These are phyloP conservation scores for Margaritifera margaritifera DNA, from an alignment of 2,888 invertebrate species.

Conservation along the genomic window DNA sequence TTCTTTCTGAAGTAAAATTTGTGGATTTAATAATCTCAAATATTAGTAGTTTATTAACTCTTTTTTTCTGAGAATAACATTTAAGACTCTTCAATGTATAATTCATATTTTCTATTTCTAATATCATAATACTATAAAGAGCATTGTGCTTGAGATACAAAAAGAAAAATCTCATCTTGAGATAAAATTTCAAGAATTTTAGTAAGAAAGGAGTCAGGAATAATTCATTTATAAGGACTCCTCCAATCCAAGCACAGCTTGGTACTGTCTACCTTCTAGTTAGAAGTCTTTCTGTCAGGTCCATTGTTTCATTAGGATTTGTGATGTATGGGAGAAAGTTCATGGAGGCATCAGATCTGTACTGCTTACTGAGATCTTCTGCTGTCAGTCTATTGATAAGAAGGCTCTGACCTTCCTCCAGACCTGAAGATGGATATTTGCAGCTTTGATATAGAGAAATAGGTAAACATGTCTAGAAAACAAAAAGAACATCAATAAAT, in stretches of 20 bases:
- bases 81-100: no score
- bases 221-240: background rate
- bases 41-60: no score
- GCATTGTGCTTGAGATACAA: no score
- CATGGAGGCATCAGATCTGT: constrained; percentile 47
- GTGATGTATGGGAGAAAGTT: constrained; percentile 47
- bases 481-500: no score
- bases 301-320: constrained; percentile 37
- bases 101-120: no score
- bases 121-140: no score
- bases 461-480: background rate
- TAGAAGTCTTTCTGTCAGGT: constrained; percentile 41
- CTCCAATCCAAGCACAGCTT: background rate
- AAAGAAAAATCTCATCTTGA: no score
- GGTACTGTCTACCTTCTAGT: constrained; percentile 28
- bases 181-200: background rate
- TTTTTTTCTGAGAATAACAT: no score
- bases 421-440: constrained; percentile 27
- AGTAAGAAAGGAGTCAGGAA: background rate
- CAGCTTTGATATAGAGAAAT: background rate
- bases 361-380: constrained; percentile 29
- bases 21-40: no score
- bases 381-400: constrained; percentile 30
- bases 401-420: constrained; percentile 41
- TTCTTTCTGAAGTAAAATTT: no score